Conservation (phyloP, 2,113 vertebrate genomes). For the Paracanthobrama guichenoti region DNA sequence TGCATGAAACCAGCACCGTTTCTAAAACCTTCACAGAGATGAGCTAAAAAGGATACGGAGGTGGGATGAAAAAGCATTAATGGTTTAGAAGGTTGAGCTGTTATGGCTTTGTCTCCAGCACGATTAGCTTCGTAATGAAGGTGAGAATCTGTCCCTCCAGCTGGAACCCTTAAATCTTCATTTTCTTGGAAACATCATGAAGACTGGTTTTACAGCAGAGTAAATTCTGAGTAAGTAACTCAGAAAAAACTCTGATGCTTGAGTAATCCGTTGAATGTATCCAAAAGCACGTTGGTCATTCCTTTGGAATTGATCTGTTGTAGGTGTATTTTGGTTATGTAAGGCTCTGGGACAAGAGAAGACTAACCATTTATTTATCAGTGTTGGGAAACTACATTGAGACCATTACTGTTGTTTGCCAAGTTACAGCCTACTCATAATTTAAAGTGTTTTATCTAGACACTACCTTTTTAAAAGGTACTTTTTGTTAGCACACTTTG, state of each 20-base stretch:
- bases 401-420: background rate
- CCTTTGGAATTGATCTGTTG: background rate
- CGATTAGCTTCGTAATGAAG: constrained; percentile 18
- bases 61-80: constrained; percentile 3
- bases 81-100: constrained; percentile 19
- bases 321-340: constrained; percentile 1
- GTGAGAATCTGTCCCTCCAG: background rate
- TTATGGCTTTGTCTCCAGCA: constrained; percentile 17
- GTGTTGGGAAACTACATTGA: background rate
- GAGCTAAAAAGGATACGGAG: constrained; percentile 4
- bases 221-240: background rate
- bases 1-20: constrained; percentile 16
- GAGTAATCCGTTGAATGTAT: background rate
- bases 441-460: background rate
- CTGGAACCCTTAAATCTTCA: background rate
- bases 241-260: background rate
- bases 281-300: background rate
- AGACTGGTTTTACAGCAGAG: background rate
- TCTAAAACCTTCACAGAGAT: background rate
- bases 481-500: too few relatives aligned
- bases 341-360: constrained; percentile 7
- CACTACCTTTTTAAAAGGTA: too few relatives aligned
- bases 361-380: background rate
- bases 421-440: background rate
- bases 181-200: background rate